These are phyloP conservation scores for Drosophila yooni DNA, from an alignment of 2,888 invertebrate genomes.

Conservation along the genomic window DNA sequence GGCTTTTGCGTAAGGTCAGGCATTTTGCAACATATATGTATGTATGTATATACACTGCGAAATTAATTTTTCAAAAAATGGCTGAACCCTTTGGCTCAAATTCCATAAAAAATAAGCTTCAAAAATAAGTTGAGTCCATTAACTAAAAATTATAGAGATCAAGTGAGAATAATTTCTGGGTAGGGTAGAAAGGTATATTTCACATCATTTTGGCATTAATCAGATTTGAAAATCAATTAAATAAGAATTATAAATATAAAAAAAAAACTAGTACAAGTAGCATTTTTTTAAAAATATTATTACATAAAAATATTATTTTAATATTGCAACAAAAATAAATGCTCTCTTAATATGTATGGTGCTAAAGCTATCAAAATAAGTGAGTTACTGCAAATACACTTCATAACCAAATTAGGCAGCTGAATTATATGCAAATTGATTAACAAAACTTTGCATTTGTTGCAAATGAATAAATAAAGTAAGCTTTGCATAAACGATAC, in stretches of 20 bases:
- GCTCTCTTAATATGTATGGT: neutral
- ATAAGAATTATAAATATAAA: neutral
- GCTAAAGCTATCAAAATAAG: neutral
- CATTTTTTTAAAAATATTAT: neutral
- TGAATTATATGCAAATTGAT: neutral
- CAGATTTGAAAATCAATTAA: neutral
- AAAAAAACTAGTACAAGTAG: neutral
- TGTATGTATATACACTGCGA: neutral
- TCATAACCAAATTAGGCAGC: neutral
- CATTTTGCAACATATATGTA: slow-evolving; percentile 26
- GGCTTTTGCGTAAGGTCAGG: slow-evolving; percentile 71
- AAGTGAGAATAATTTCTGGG: neutral
- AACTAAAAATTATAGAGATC: neutral
- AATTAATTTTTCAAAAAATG: no score
- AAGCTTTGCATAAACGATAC: neutral
- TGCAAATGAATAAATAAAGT: neutral
- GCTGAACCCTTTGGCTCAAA: neutral
- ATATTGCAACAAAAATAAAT: neutral
- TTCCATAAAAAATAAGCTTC: neutral
- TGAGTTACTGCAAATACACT: neutral
- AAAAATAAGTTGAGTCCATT: neutral
- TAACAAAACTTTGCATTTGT: neutral
- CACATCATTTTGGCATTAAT: neutral
- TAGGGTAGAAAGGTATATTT: neutral
- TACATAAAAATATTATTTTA: neutral